Conservation (phyloP, 2,113 vertebrate genomes). For the Elaphurus davidianus region DNA sequence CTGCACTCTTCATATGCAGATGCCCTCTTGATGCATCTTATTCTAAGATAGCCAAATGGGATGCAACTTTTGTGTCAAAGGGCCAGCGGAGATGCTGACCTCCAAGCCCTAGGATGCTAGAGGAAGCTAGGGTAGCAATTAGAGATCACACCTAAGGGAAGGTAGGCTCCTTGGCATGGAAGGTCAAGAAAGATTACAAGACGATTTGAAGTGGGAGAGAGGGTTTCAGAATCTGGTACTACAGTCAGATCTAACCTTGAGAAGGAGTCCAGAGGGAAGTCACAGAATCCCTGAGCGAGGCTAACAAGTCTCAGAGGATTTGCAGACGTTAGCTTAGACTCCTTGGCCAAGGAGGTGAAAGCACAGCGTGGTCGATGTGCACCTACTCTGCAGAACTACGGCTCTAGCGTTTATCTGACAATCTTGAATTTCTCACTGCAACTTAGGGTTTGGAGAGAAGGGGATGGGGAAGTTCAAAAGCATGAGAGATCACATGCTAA, state of each 20-base stretch:
- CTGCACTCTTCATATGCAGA: background rate
- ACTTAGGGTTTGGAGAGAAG: background rate
- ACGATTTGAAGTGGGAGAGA: background rate
- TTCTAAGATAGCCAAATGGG: background rate
- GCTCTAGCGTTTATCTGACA: background rate
- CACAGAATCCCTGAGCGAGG: background rate
- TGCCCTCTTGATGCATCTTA: background rate
- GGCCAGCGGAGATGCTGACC: background rate
- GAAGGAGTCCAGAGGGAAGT: background rate
- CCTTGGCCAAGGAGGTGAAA: background rate
- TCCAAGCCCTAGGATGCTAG: background rate
- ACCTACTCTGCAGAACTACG: background rate
- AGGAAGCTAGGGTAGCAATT: background rate
- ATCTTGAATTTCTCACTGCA: background rate
- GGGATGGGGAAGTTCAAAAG: background rate
- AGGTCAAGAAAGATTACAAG: background rate
- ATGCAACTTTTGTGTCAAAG: background rate
- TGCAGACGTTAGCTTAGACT: background rate
- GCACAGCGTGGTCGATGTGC: accelerated
- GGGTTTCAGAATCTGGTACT: background rate
- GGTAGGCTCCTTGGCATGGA: background rate
- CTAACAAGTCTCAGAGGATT: background rate
- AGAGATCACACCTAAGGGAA: background rate
- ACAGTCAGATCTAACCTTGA: background rate
- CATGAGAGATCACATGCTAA: background rate